Evolutionary conservation across 1,140 invertebrate genomes (phyloP).

Genomic region (Bombus turneri): DNA sequence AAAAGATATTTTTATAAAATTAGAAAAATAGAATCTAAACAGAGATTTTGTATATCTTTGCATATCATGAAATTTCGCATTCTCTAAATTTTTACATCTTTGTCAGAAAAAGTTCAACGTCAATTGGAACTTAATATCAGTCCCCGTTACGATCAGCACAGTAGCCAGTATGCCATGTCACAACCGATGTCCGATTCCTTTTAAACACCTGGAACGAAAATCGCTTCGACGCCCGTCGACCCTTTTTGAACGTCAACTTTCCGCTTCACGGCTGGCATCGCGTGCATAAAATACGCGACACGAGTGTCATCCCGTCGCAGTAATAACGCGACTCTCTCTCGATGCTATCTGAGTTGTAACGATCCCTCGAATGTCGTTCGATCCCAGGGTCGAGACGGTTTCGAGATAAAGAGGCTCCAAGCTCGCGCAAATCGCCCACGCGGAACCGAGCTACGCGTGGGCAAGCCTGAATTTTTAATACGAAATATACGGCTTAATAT

Average conservation of each 20-base stretch:
- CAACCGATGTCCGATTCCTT: neutral
- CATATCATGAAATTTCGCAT: no score
- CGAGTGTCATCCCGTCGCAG: neutral
- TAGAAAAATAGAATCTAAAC: neutral
- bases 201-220: neutral
- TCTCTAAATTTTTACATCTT: no score
- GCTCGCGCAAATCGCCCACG: constrained; percentile 40
- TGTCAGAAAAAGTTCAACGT: neutral
- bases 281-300: neutral
- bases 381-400: constrained; percentile 11
- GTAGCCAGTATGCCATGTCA: neutral
- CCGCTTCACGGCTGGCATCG: neutral
- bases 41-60: no score
- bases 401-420: constrained; percentile 41
- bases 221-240: neutral
- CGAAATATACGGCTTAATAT: constrained; percentile 3
- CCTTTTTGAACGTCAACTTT: neutral
- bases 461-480: constrained; percentile 23
- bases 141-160: neutral
- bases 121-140: neutral
- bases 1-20: neutral
- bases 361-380: constrained; percentile 32
- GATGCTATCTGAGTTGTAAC: constrained; percentile 28
- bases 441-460: neutral
- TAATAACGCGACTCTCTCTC: constrained; percentile 2